Evolutionary conservation across 2,113 vertebrate genomes (phyloP).

Genomic region (Plestiodon gilberti): DNA sequence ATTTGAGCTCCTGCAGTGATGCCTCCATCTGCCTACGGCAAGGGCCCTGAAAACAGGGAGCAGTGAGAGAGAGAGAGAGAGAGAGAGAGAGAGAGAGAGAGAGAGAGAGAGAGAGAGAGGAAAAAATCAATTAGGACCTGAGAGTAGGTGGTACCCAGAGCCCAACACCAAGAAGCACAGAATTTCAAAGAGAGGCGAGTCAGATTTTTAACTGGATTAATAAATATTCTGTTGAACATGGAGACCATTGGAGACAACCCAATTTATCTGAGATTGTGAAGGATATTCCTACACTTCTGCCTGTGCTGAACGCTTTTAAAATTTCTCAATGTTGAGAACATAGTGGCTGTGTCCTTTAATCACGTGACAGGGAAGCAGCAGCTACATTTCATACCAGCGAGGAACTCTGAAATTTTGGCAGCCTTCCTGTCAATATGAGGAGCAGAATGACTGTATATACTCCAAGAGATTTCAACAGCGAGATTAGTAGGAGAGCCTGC

Average conservation of each 20-base stretch:
- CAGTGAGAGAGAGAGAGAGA: neutral
- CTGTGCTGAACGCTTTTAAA: neutral
- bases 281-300: neutral
- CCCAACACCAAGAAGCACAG: neutral
- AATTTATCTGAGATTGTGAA: neutral
- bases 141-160: neutral
- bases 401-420: neutral
- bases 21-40: slow-evolving; percentile 96
- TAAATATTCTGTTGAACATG: neutral
- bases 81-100: neutral
- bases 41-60: slow-evolving; percentile 81
- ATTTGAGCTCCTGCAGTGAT: slow-evolving; percentile 93
- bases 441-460: neutral
- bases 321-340: neutral
- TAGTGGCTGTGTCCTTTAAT: neutral
- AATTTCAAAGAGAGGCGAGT: neutral
- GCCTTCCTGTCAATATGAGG: neutral
- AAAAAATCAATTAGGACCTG: neutral
- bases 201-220: neutral
- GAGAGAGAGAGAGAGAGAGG: neutral
- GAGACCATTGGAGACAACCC: neutral
- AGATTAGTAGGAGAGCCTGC: neutral
- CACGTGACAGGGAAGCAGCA: neutral
- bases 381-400: neutral
- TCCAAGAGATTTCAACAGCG: neutral